Base-by-base conservation (phyloP, 2,888 invertebrate species). In the Graphium colonna region DNA sequence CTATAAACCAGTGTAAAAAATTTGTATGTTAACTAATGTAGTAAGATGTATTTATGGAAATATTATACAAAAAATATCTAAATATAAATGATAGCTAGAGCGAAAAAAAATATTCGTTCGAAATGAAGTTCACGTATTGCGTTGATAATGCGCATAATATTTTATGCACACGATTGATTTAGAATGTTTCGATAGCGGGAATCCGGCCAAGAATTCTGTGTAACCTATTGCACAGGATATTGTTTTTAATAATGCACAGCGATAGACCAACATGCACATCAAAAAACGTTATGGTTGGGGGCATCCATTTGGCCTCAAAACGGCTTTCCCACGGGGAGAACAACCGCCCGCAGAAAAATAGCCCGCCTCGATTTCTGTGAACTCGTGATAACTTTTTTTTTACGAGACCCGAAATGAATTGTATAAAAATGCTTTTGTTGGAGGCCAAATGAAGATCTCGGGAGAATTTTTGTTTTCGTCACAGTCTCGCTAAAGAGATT, bases 341-440 rank as follows among this genome's bases (percentile, higher is more conserved):
- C 65, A 68, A 72, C 74, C 74, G 73, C 64, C 73, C 77, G 73
- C 78, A 78, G 81, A 79, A 82, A 84, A 85, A 82, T 82, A 82
- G 77, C 83, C 75, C 71, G 68, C 71, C 71, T 49, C 76, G 77
- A 77, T 79, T 82, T 79, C 83, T 82, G 79, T 77, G 82, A 84
- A 84, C 81, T 73, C 73, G 78, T 80, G 82, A 83, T 85, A 84
- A 85, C 81, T 83, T 86, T 84, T 53, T 85, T 53, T 85, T 85
- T 86, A 84, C 82, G 80, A 77, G 74, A 75, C 77, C 21, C 74
- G 77, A 82, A 85, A 84, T 84, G 82, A 82, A 84, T 85, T 84
- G 81, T 82, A 79, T 79, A 79, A 83, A 83, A 82, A 80, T 21
- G 21, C 81, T 82, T 83, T 82, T 80, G 79, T 82, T 21, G 74